Percentiles rank a stretch among this genome's conserved stretches.
Evolutionary conservation across 2,888 invertebrate genomes (phyloP).

Genomic region (Bedellia somnulentella): DNA sequence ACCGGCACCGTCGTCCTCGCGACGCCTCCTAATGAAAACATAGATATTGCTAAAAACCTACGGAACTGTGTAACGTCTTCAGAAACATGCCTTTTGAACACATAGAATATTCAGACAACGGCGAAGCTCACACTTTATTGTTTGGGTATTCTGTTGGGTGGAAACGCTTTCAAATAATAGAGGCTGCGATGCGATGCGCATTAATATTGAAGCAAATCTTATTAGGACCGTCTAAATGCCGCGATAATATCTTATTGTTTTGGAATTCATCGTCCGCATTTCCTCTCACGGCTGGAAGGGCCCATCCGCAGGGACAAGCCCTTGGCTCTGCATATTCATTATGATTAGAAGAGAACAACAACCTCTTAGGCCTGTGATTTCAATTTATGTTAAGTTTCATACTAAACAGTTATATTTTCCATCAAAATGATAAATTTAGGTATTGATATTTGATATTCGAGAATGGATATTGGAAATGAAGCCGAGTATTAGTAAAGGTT

Average conservation of each 20-base stretch:
- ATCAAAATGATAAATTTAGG: too few species aligned
- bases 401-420: too few species aligned
- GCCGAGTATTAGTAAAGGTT: too few species aligned
- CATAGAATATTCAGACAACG: slow-evolving; percentile 1
- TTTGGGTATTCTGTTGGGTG: slow-evolving; percentile 26
- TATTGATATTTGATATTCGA: too few species aligned
- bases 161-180: slow-evolving; percentile 53
- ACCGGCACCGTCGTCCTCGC: too few species aligned
- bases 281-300: slow-evolving; percentile 54
- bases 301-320: slow-evolving; percentile 45
- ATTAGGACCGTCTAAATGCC: slow-evolving; percentile 55
- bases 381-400: too few species aligned
- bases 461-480: too few species aligned
- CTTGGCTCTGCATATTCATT: slow-evolving; percentile 50
- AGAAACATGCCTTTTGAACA: too few species aligned
- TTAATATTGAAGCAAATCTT: slow-evolving; percentile 60
- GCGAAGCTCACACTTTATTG: slow-evolving; percentile 23
- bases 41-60: slow-evolving; percentile 6
- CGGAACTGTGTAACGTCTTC: slow-evolving; percentile 1
- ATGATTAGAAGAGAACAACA: slow-evolving; percentile 50
- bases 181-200: slow-evolving; percentile 52
- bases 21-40: slow-evolving; percentile 33
- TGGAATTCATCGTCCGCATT: slow-evolving; percentile 50
- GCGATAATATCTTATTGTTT: slow-evolving; percentile 60
- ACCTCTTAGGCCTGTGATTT: too few species aligned